phyloP scores from a whole-genome alignment of 2,888 invertebrate species.

The Idaea dimidiata region DNA sequence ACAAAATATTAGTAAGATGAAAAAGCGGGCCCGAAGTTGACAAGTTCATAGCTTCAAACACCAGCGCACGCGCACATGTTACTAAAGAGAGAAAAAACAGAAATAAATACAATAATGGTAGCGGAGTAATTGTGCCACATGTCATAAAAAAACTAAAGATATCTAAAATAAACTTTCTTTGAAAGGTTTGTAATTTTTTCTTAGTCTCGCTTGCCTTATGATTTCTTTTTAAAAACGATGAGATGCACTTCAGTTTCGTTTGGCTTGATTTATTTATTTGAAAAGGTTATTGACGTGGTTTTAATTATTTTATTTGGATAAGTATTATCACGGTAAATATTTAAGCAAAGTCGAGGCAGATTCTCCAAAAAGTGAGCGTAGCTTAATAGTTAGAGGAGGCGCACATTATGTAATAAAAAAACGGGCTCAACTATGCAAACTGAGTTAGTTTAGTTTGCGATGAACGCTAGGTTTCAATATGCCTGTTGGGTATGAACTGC shows the following conservation, averaged over 20 bases:
- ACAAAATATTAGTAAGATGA: too few species aligned
- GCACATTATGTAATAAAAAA: too few species aligned
- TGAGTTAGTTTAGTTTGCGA: too few species aligned
- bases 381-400: too few species aligned
- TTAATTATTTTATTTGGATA: neutral
- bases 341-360: too few species aligned
- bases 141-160: conserved; percentile 51
- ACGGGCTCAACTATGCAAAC: too few species aligned
- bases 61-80: conserved; percentile 67
- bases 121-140: conserved; percentile 72
- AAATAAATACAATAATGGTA: conserved; percentile 75
- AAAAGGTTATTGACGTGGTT: conserved; percentile 1
- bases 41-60: conserved; percentile 40
- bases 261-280: neutral
- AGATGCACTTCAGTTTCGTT: neutral
- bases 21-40: conserved; percentile 43
- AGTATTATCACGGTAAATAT: too few species aligned
- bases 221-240: neutral
- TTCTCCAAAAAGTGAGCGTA: too few species aligned
- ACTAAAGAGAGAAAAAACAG: conserved; percentile 44
- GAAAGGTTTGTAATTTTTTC: conserved; percentile 39
- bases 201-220: neutral
- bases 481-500: too few species aligned
- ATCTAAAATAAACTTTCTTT: conserved; percentile 74
- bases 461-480: too few species aligned